Conservation (phyloP, 2,888 invertebrate species). For the Ceraclea dissimilis region DNA sequence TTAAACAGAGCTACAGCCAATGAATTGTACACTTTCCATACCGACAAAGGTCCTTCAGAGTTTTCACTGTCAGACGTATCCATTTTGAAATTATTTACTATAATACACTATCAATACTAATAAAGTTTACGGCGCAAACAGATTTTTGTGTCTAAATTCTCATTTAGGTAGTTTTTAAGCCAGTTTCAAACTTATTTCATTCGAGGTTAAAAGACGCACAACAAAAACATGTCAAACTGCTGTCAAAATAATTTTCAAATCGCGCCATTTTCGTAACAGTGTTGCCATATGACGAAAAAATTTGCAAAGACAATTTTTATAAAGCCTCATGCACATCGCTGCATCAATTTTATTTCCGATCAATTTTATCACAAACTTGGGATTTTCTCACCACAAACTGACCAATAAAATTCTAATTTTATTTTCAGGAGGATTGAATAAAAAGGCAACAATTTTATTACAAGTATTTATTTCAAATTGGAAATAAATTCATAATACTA, state of each 20-base stretch:
- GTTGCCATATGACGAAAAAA: neutral
- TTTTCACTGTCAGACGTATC: constrained; percentile 14
- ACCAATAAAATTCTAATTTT: too few species aligned
- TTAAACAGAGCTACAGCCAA: constrained; percentile 52
- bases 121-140: neutral
- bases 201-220: neutral
- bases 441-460: too few species aligned
- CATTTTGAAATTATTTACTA: constrained; percentile 7
- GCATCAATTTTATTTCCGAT: too few species aligned
- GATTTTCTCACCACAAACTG: too few species aligned
- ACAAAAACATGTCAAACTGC: neutral
- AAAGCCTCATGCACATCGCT: too few species aligned
- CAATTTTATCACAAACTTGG: too few species aligned
- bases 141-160: neutral
- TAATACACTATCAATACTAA: neutral
- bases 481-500: too few species aligned
- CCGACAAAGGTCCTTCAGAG: constrained; percentile 31
- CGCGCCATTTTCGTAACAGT: constrained; percentile 1
- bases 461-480: too few species aligned
- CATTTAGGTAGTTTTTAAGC: too few species aligned
- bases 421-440: too few species aligned
- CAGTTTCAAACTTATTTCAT: too few species aligned
- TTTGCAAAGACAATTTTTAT: too few species aligned
- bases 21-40: constrained; percentile 58
- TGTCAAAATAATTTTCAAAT: constrained; percentile 3